Conservation (phyloP, 2,888 invertebrate genomes). For the Baccha elongata region DNA sequence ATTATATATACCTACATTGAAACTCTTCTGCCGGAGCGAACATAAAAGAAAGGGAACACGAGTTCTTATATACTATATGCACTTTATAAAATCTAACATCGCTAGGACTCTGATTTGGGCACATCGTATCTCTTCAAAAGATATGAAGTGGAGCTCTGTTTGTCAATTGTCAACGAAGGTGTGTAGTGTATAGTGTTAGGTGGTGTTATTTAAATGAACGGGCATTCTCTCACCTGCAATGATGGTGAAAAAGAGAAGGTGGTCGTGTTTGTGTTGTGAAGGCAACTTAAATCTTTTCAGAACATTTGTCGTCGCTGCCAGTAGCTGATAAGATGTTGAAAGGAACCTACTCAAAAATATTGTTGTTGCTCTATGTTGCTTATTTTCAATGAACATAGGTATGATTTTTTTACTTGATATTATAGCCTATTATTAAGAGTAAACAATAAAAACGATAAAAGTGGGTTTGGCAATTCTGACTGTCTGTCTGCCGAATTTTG, state of each 20-base stretch:
- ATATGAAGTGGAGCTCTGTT: not conserved
- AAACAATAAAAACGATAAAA: too few relatives aligned
- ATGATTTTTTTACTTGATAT: too few relatives aligned
- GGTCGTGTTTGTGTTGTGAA: not conserved
- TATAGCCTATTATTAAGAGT: too few relatives aligned
- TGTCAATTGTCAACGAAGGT: not conserved
- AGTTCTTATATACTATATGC: not conserved
- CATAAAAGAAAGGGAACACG: not conserved
- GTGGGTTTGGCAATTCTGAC: too few relatives aligned
- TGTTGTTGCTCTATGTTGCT: too few relatives aligned
- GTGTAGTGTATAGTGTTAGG: not conserved
- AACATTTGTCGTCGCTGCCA: not conserved
- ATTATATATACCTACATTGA: not conserved
- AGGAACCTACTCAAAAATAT: too few relatives aligned
- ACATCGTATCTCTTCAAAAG: not conserved
- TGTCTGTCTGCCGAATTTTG: too few relatives aligned
- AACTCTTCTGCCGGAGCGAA: not conserved
- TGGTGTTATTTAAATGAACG: not conserved
- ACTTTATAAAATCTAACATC: not conserved
- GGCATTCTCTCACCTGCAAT: not conserved
- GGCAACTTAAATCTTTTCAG: not conserved
- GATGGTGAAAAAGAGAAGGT: not conserved
- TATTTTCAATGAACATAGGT: too few relatives aligned
- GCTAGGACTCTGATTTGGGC: not conserved
- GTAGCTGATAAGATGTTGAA: not conserved